These are phyloP conservation scores for Physella acuta DNA, from an alignment of 1,140 invertebrate genomes.

Conservation along the genomic window DNA sequence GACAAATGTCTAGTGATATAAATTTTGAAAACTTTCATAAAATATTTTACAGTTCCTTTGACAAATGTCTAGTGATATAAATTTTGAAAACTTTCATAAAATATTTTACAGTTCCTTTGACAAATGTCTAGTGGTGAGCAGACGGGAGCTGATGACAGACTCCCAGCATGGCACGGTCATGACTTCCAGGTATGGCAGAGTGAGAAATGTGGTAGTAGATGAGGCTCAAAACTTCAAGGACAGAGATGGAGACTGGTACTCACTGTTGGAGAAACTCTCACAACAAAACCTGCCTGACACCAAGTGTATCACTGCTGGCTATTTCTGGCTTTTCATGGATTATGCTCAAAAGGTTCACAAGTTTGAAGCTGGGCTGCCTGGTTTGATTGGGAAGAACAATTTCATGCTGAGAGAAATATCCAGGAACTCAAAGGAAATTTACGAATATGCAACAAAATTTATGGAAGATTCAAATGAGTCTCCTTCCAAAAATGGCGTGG, in stretches of 20 bases:
- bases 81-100: no score
- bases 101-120: conserved; percentile 46
- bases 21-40: conserved; percentile 8
- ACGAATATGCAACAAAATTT: conserved; percentile 45
- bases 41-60: conserved; percentile 46
- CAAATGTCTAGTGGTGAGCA: conserved; percentile 37
- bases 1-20: no score
- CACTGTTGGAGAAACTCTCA: conserved; percentile 34
- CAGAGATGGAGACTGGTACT: conserved; percentile 51
- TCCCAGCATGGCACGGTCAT: conserved; percentile 1
- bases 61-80: conserved; percentile 30
- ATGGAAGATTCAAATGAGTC: conserved; percentile 30
- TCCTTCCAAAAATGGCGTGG: conserved; percentile 22
- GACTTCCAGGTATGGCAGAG: conserved; percentile 25
- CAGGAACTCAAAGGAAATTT: conserved; percentile 48
- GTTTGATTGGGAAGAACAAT: conserved; percentile 49
- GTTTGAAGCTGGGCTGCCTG: conserved; percentile 47
- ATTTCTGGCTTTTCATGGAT: conserved; percentile 53
- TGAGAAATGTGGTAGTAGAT: conserved; percentile 45
- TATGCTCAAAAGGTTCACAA: conserved; percentile 53
- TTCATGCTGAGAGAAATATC: conserved; percentile 51
- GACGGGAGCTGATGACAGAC: conserved; percentile 39
- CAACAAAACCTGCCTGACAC: conserved; percentile 11
- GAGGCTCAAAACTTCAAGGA: conserved; percentile 53
- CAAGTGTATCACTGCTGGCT: conserved; percentile 29